Evolutionary conservation across 2,888 invertebrate species (phyloP).

Genomic region (Smittia sp.): DNA sequence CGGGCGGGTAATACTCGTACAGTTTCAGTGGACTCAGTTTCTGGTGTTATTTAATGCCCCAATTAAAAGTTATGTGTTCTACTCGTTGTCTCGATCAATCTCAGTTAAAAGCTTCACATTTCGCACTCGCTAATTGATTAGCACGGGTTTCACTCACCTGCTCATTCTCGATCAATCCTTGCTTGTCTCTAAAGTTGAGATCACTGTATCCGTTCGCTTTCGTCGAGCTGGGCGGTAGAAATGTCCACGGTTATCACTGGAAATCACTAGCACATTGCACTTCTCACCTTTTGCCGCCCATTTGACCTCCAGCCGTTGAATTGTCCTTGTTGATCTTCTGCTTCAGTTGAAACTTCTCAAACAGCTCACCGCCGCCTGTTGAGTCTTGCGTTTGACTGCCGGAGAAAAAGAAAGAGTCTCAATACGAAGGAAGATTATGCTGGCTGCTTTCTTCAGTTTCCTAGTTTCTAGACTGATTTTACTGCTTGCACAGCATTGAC

Average conservation of each 20-base stretch:
- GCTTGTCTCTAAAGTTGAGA: not conserved
- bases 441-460: not conserved
- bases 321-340: constrained; percentile 23
- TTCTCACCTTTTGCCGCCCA: constrained; percentile 37
- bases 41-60: not conserved
- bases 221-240: not conserved
- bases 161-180: constrained; percentile 20
- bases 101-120: constrained; percentile 18
- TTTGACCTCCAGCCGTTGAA: constrained; percentile 16
- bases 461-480: not conserved
- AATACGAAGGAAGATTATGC: not conserved
- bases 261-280: not conserved
- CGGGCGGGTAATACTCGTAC: not conserved
- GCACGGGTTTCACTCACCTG: not conserved
- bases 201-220: not conserved
- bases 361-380: constrained; percentile 33
- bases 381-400: constrained; percentile 15
- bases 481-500: not conserved
- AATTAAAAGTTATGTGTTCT: not conserved
- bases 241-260: not conserved
- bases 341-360: constrained; percentile 38
- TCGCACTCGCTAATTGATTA: not conserved
- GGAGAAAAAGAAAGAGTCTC: not conserved
- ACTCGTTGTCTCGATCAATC: not conserved
- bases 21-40: not conserved